Percentiles rank a stretch among this genome's conserved stretches.
phyloP scores from a whole-genome alignment of 2,113 vertebrate genomes.

The Phaethornis superciliosus region DNA sequence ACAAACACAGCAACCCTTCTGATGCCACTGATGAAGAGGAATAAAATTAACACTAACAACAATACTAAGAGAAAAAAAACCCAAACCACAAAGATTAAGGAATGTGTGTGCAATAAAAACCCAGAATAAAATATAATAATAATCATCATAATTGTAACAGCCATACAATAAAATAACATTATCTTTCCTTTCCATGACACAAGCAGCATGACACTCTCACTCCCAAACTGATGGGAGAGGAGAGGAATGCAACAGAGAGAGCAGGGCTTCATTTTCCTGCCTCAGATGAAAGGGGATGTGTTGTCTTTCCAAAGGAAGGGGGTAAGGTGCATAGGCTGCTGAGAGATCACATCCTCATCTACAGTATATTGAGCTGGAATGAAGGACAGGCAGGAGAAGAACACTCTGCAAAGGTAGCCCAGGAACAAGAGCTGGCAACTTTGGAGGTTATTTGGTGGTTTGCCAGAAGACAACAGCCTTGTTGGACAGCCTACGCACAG shows the following conservation, averaged over 20 bases:
- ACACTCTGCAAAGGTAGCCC: background rate
- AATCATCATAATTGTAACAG: conserved; percentile 62
- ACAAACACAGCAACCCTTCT: conserved; percentile 29
- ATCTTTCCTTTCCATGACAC: conserved; percentile 67
- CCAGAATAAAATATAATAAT: conserved; percentile 73
- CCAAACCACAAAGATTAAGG: conserved; percentile 64
- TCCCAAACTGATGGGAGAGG: conserved; percentile 52
- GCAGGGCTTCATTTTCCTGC: background rate
- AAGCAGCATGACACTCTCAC: conserved; percentile 71
- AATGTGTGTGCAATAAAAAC: conserved; percentile 76
- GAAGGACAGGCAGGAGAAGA: background rate
- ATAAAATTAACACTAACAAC: conserved; percentile 55
- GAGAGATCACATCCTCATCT: conserved; percentile 5
- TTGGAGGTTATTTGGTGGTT: conserved; percentile 3
- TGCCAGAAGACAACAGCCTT: conserved; percentile 21
- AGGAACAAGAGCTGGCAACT: conserved; percentile 9
- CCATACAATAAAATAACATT: conserved; percentile 65
- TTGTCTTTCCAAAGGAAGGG: conserved; percentile 18
- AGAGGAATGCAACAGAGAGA: conserved; percentile 55
- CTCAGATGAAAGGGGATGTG: background rate
- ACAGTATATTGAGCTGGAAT: conserved; percentile 2
- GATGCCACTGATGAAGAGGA: conserved; percentile 37
- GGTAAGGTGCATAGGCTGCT: conserved; percentile 37
- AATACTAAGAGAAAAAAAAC: conserved; percentile 36
- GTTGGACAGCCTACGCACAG: background rate